Base-by-base conservation (phyloP, 2,113 vertebrate species). In the Archilochus colubris region DNA sequence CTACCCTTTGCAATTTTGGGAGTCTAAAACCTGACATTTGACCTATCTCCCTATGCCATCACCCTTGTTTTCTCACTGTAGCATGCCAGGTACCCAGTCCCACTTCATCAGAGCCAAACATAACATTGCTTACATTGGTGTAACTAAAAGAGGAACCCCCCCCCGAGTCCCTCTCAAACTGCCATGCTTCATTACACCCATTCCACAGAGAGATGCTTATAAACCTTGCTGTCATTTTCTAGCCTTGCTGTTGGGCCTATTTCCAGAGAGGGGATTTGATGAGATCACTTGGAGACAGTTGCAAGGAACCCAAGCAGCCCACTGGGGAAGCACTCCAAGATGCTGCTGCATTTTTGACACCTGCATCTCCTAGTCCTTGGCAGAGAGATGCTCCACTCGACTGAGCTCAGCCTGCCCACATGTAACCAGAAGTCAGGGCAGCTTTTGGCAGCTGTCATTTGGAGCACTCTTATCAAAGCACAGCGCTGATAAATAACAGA, bases 51-150 rank as follows among this genome's bases (percentile, higher is more conserved):
- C 27, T 31, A 9, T 24, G 43, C 43, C 13, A 31, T 6, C 68
- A 44, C 57, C 38, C 44, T 53, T 57, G n/a, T 72, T 74, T 30
- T 28, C 20, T 24, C 30, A 15, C 36, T 31, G 25, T 11, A 57
- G 57, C 10, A 12, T 10, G 25, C 54, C 51, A 40, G 5, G 16
- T 5, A 50, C 36, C 0, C 0, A 69, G 46, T 27, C 16, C 8
- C 2, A 1, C 50, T 79, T 50, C 3, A 6, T 6, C 23, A 4
- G 22, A 68, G 74, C 33, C 23, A 63, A 77, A 44, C 6, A 4
- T 7, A 6, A n/a, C 3, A 0, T 38, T 79, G 33, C 24, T 12
- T 14, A 3, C 1, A 27, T 58, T 51, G 46, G 20, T 53, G 51
- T 50, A 43, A 54, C 16, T 54, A 66, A 57, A 68, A 69, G 55